Evolutionary conservation across 2,797 vertebrate species (phyloP).

Genomic region (Knipowitschia caucasica): DNA sequence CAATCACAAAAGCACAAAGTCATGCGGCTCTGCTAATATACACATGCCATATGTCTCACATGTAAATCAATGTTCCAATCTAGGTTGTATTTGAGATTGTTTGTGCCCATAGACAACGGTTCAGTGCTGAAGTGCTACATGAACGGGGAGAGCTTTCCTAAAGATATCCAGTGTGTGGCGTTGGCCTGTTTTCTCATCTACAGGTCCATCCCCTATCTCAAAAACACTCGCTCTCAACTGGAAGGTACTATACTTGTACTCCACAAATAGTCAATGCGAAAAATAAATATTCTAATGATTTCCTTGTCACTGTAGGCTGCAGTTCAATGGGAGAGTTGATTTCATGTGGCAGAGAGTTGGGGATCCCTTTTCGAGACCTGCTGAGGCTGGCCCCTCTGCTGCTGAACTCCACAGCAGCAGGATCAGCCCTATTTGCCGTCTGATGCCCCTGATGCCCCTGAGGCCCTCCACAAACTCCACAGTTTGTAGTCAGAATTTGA

Average conservation of each 20-base stretch:
- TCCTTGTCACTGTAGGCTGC: slow-evolving; percentile 71
- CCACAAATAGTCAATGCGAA: not conserved
- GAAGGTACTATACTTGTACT: slow-evolving; percentile 54
- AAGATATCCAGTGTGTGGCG: slow-evolving; percentile 71
- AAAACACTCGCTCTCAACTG: slow-evolving; percentile 68
- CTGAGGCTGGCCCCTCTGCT: slow-evolving; percentile 85
- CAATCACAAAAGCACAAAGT: too few species aligned
- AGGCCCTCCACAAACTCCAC: too few species aligned
- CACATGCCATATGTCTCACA: too few species aligned
- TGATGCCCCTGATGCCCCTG: slow-evolving; percentile 14
- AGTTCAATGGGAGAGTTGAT: slow-evolving; percentile 84
- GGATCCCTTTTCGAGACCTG: slow-evolving; percentile 84
- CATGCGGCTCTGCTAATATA: too few species aligned
- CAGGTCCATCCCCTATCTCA: slow-evolving; percentile 84
- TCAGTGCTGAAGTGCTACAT: slow-evolving; percentile 81
- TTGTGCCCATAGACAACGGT: slow-evolving; percentile 75
- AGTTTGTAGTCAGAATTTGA: not conserved
- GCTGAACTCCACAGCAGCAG: slow-evolving; percentile 46
- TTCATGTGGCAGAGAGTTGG: slow-evolving; percentile 79
- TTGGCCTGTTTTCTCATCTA: slow-evolving; percentile 92
- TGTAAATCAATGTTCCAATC: too few species aligned
- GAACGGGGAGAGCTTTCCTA: slow-evolving; percentile 69
- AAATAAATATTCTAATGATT: not conserved
- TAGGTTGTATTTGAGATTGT: not conserved
- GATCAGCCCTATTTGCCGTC: slow-evolving; percentile 23